A percentile compares a stretch with the other conserved stretches of the same genome.
These are phyloP conservation scores for Salminus brasiliensis DNA, from an alignment of 2,113 vertebrate species.

Conservation along the genomic window DNA sequence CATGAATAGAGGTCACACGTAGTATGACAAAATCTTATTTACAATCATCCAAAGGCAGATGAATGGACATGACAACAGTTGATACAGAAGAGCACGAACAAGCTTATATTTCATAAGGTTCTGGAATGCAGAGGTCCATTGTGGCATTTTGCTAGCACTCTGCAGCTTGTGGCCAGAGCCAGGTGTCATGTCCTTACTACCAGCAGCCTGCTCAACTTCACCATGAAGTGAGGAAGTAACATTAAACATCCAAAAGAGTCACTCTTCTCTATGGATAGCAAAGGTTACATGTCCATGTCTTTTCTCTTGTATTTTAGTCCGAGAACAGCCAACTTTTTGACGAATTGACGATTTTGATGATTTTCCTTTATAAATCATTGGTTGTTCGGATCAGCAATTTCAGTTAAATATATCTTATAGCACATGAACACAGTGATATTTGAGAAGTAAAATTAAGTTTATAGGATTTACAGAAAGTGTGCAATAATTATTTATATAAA, in stretches of 20 bases:
- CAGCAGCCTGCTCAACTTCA: conserved; percentile 49
- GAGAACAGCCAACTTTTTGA: not conserved
- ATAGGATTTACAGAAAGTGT: no score
- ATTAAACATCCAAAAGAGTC: conserved; percentile 31
- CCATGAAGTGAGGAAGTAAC: conserved; percentile 41
- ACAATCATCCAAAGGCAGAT: conserved; percentile 34
- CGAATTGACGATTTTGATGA: no score
- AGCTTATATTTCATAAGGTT: conserved; percentile 71
- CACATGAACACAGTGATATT: no score
- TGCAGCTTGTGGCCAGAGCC: conserved; percentile 56
- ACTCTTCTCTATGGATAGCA: not conserved
- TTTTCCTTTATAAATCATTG: no score
- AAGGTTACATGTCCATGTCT: not conserved
- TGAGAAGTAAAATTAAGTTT: no score
- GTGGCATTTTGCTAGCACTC: conserved; percentile 78
- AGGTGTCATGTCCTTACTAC: conserved; percentile 50
- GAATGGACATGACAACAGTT: conserved; percentile 39
- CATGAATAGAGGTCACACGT: no score
- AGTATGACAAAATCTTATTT: no score
- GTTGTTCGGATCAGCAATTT: no score
- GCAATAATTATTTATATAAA: no score
- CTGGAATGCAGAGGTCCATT: conserved; percentile 68
- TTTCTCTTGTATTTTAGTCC: not conserved
- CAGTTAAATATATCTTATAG: no score
- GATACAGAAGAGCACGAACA: conserved; percentile 66